Base-by-base conservation (phyloP, 2,888 invertebrate genomes). In the Zaprionus lineosus region DNA sequence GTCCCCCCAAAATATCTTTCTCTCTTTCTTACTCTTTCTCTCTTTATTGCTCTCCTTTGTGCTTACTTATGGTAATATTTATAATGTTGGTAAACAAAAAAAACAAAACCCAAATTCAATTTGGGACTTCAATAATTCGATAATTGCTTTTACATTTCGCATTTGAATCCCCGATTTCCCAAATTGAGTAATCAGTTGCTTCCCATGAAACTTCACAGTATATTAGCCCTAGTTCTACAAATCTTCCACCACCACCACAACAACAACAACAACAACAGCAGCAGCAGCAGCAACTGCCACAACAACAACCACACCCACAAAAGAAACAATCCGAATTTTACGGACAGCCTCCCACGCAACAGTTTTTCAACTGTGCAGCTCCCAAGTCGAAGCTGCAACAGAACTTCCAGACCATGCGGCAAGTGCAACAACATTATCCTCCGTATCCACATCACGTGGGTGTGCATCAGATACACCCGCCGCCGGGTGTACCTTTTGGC, bases 381-480 rank as follows among this genome's bases (percentile, higher is more conserved):
- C 86, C 90, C 28, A 90, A 89, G 66, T 89, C 90, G 11, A 87
- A 89, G 63, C 68, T 90, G 41, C 89, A 89, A 34, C 90, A 90
- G 58, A 90, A 90, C 61, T 90, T 88, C 66, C 88, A 90, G 67
- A 87, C 89, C 3, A 90, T 90, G 86, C 89, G 90, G 11, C 88
- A 90, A 64, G 88, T 90, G 46, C 90, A 90, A 50, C 88, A 88
- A 53, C 89, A 90, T 37, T 90, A 90, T 87, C 90, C 90, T 46
- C 90, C 90, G 40, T 90, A 90, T 86, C 90, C 90, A 0, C 87
- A 88, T 61, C 90, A 90, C 59, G 88, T 90, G 66, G 90, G 90
- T 51, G 87, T 89, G 2, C 89, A 89, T 61, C 87, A 84, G 62
- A 89, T 81, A 34, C 88, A 88, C 62, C 89, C 85, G 18, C 88